Evolutionary conservation across 2,113 vertebrate genomes (phyloP), one percentile per base, ranked within the genome.

Genomic region (Gadus chalcogrammus): DNA sequence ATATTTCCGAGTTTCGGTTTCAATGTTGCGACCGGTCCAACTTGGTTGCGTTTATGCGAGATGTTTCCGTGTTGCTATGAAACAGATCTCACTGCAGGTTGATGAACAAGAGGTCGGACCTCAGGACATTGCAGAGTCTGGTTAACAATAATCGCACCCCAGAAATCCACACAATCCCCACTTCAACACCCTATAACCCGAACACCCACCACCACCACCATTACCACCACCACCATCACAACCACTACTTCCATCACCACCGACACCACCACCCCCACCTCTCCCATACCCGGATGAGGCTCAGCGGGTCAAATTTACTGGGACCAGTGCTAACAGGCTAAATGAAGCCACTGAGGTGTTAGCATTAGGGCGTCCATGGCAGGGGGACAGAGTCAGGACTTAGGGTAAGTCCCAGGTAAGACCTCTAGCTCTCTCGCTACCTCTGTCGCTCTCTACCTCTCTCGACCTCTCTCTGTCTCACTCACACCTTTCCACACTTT

Each of bases 281-380:
- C 70, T 64, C 73, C 66, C 42, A 48, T 48, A 48, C 42, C 9
- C 42, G 42, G 42, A 48, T 48, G 42, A 13, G 9, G 42, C 42
- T 48, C 42, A 48, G 42, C 42, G 6, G 42, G 42, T 48, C 42
- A 65, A 75, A 69, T 72, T 75, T 78, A 78, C 79, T 75, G 65
- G 22, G 71, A 69, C 70, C 76, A 75, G 79, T 84, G 77, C 86
- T 87, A 79, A 85, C 80, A 2, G 73, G 74, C 79, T 77, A 88
- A 85, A 90, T 83, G 85, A 90, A 79, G 75, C 80, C 84, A 85
- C 88, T 89, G 79, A 89, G 84, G 82, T 68, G 72, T 68, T 35
- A 16, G 83, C 74, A 73, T 80, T 69, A 79, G 75, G 77, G 75
- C 56, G 73, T 53, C 56, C 79, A 75, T 74, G 71, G 82, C 81